Evolutionary conservation across 2,113 vertebrate species (phyloP), one percentile per base, ranked within the genome.

Genomic region (Oenanthe melanoleuca): DNA sequence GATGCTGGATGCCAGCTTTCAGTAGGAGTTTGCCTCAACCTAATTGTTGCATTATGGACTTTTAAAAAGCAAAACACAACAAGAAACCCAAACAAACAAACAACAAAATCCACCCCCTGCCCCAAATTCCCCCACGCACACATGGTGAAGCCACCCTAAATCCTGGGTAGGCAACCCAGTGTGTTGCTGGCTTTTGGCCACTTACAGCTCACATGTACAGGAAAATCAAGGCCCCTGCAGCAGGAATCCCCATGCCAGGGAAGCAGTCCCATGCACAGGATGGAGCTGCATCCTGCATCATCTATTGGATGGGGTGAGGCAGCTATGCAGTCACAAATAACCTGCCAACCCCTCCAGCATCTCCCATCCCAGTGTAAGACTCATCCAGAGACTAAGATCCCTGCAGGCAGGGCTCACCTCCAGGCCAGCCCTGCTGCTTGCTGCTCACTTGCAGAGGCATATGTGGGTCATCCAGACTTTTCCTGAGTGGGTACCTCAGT

Each of bases 81-180:
- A 53, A 57, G 79, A 85, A 95, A 90, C 66, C 23, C 86, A 96
- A 94, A 94, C 80, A 95, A 89, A 85, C 74, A 95, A 86, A 84
- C 45, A 80, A 82, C 42, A 88, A 83, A 80, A 83, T 73, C 71
- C 45, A 69, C 63, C 37, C 50, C 44, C 33, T 63, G 22, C 6
- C 79, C 64, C 64, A 47, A 70, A 70, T 73, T 64, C 55, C 34
- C 34, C 73, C 66, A 40, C 1, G 3, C 1, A 1, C 23, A n/a
- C 4, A 73, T 11, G 12, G 52, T 74, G 33, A 74, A 91, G 56
- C 19, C 67, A 57, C 40, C 42, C 85, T 74, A 75, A 65, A 79
- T 18, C 50, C 73, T 23, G 52, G 4, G 8, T n/a, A 61, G 37
- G 55, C 49, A 61, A 49, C 28, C 57, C 45, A 89, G 28, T 5